phyloP scores from a whole-genome alignment of 2,888 invertebrate species.

The Oligia strigilis region DNA sequence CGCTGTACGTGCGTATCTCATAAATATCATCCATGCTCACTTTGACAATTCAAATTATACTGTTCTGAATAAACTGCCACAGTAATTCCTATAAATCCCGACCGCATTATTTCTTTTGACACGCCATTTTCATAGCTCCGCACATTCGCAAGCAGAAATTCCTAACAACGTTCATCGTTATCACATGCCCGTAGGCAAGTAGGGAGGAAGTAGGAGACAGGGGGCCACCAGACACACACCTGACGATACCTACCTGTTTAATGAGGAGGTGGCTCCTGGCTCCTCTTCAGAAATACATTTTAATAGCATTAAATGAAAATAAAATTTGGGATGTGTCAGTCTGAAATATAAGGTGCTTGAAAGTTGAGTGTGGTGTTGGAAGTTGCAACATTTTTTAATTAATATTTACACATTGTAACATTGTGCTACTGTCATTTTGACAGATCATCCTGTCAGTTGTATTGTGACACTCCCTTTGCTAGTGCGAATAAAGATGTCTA shows the following conservation, averaged over 20 bases:
- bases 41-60: neutral
- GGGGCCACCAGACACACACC: slow-evolving; percentile 27
- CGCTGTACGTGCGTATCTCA: neutral
- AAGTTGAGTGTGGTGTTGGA: neutral
- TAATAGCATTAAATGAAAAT: slow-evolving; percentile 36
- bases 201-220: neutral
- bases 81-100: neutral
- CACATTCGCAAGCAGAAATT: slow-evolving; percentile 50
- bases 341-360: neutral
- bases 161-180: slow-evolving; percentile 65
- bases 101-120: neutral
- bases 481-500: too few species aligned
- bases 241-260: slow-evolving; percentile 46
- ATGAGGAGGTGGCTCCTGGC: slow-evolving; percentile 44
- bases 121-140: slow-evolving; percentile 36
- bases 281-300: slow-evolving; percentile 32
- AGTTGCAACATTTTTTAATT: too few species aligned
- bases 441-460: too few species aligned
- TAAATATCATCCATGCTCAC: neutral
- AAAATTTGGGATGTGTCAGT: neutral
- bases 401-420: too few species aligned
- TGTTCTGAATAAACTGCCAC: neutral
- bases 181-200: slow-evolving; percentile 59
- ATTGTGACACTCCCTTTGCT: too few species aligned
- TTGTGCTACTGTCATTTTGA: too few species aligned